Conservation (phyloP, 2,888 invertebrate genomes). For the Antheraea yamamai region DNA sequence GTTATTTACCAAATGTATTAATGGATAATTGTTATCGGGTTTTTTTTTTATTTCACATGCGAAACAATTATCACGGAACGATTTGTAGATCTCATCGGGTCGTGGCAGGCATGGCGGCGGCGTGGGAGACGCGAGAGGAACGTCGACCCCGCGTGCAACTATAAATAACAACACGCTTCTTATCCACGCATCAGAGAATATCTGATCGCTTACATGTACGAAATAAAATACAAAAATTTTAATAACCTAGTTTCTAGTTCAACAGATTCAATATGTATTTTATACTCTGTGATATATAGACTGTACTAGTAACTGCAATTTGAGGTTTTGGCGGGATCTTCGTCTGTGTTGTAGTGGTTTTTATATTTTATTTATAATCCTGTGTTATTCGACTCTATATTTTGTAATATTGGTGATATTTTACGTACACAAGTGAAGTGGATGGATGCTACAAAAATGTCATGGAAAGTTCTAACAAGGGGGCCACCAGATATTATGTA, state of each 20-base stretch:
- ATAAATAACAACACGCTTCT: conserved; percentile 71
- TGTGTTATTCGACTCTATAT: too few relatives aligned
- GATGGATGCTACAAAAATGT: too few relatives aligned
- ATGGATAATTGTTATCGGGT: background rate
- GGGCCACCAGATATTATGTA: too few relatives aligned
- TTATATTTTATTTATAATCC: too few relatives aligned
- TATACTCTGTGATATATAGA: conserved; percentile 9
- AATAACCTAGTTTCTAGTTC: conserved; percentile 21
- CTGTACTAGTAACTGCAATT: background rate
- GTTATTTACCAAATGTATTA: background rate
- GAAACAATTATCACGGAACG: conserved; percentile 36
- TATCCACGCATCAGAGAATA: conserved; percentile 59
- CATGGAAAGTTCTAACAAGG: too few relatives aligned
- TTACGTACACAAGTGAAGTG: too few relatives aligned
- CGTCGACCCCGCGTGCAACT: conserved; percentile 76
- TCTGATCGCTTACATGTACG: conserved; percentile 43
- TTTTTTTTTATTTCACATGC: conserved; percentile 32
- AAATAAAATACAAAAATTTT: conserved; percentile 26
- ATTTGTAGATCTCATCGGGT: conserved; percentile 61
- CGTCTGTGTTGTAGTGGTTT: too few relatives aligned
- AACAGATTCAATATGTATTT: conserved; percentile 2
- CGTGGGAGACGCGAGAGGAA: conserved; percentile 72
- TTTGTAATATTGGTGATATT: too few relatives aligned
- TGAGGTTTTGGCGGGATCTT: background rate
- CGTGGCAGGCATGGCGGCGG: conserved; percentile 43